Evolutionary conservation across 2,888 invertebrate species (phyloP).

Genomic region (Synanthedon tipuliformis): DNA sequence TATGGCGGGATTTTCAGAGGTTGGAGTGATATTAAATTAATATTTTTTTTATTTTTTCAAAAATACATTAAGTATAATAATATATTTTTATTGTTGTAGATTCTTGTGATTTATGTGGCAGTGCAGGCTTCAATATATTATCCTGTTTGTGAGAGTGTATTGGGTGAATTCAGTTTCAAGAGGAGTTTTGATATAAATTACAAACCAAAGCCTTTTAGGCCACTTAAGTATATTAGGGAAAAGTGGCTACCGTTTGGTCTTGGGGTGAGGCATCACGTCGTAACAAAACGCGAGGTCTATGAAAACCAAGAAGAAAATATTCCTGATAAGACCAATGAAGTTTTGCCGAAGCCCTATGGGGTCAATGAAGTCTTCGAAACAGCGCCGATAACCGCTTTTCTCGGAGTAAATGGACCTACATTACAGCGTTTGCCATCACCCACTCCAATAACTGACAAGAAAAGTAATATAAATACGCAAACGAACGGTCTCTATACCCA

Average conservation of each 20-base stretch:
- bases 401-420: too few species aligned
- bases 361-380: not conserved
- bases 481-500: not conserved
- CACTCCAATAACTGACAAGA: too few species aligned
- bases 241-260: constrained; percentile 37
- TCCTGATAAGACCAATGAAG: not conserved
- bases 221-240: constrained; percentile 29
- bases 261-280: constrained; percentile 23
- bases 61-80: not conserved
- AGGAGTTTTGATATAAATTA: constrained; percentile 31
- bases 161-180: constrained; percentile 26
- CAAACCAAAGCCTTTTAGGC: constrained; percentile 25
- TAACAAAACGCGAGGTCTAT: constrained; percentile 18
- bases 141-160: constrained; percentile 14
- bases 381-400: not conserved
- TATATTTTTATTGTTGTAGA: constrained; percentile 11
- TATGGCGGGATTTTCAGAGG: constrained; percentile 4
- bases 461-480: too few species aligned
- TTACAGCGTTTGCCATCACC: too few species aligned
- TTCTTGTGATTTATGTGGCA: constrained; percentile 12
- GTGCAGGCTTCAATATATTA: constrained; percentile 6
- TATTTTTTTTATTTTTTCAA: not conserved
- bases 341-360: not conserved
- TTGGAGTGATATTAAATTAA: not conserved
- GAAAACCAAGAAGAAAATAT: not conserved